Evolutionary conservation across 2,888 invertebrate species (phyloP).

Genomic region (Galerucella pusilla): DNA sequence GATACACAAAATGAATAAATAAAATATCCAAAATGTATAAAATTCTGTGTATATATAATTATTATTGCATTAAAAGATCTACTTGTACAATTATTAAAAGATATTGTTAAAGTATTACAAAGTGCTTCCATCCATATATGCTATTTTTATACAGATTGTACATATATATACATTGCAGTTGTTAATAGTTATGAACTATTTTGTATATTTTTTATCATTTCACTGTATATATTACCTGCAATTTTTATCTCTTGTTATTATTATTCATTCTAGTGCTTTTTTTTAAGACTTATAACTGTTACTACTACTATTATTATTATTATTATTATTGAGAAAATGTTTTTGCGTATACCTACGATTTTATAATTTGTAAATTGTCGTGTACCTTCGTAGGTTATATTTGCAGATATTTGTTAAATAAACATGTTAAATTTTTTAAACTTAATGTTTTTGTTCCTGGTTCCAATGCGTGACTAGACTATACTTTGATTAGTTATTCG

Average conservation of each 20-base stretch:
- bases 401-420: constrained; percentile 51
- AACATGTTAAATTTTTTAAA: constrained; percentile 46
- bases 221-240: constrained; percentile 49
- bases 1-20: neutral
- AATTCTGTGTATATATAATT: neutral
- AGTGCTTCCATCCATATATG: constrained; percentile 1
- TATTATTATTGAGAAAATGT: constrained; percentile 39
- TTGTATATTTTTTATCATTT: constrained; percentile 44
- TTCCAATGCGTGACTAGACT: no score
- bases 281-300: constrained; percentile 44
- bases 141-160: constrained; percentile 1
- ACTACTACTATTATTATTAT: constrained; percentile 22
- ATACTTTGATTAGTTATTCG: no score
- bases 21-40: neutral
- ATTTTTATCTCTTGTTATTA: constrained; percentile 50
- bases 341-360: constrained; percentile 47
- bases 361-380: constrained; percentile 46
- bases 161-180: neutral
- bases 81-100: neutral
- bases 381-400: constrained; percentile 51
- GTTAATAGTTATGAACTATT: constrained; percentile 10
- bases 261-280: constrained; percentile 43
- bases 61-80: neutral
- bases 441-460: neutral
- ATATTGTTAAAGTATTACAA: constrained; percentile 6